Percentiles rank a stretch among this genome's conserved stretches.
Conservation (phyloP, 1,140 invertebrate species). For the Drosophila chauvacae region DNA sequence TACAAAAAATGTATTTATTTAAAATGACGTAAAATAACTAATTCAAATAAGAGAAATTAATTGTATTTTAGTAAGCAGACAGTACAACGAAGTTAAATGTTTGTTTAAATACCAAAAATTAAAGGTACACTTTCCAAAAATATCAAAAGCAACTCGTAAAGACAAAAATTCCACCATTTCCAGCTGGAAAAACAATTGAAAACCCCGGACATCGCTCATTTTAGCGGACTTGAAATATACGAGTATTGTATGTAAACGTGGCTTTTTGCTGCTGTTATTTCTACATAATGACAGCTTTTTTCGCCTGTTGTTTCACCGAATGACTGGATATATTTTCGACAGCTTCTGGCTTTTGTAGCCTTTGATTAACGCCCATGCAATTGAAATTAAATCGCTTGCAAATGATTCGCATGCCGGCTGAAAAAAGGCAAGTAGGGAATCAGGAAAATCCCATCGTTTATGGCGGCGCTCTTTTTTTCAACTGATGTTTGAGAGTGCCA, state of each 20-base stretch:
- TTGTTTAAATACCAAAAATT: neutral
- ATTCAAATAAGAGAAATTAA: neutral
- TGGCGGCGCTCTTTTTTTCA: conserved; percentile 33
- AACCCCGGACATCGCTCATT: neutral
- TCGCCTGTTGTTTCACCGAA: neutral
- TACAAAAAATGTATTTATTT: neutral
- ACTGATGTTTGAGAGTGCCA: conserved; percentile 1
- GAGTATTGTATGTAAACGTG: neutral
- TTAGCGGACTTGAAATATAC: neutral
- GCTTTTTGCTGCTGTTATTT: conserved; percentile 3
- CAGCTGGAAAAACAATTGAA: neutral
- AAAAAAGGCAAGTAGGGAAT: conserved; percentile 9
- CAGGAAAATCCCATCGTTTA: conserved; percentile 28
- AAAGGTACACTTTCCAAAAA: neutral
- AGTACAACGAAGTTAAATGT: neutral
- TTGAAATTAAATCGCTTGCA: conserved; percentile 79
- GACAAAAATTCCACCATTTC: no score
- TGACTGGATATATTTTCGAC: conserved; percentile 19
- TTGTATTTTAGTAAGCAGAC: neutral
- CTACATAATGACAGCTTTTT: conserved; percentile 4
- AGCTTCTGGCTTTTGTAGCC: conserved; percentile 44
- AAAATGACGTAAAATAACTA: neutral
- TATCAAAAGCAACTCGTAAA: neutral
- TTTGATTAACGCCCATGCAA: conserved; percentile 79
- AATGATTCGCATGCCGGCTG: conserved; percentile 64